Conservation (phyloP, 2,113 vertebrate species). For the Hemiscyllium ocellatum region DNA sequence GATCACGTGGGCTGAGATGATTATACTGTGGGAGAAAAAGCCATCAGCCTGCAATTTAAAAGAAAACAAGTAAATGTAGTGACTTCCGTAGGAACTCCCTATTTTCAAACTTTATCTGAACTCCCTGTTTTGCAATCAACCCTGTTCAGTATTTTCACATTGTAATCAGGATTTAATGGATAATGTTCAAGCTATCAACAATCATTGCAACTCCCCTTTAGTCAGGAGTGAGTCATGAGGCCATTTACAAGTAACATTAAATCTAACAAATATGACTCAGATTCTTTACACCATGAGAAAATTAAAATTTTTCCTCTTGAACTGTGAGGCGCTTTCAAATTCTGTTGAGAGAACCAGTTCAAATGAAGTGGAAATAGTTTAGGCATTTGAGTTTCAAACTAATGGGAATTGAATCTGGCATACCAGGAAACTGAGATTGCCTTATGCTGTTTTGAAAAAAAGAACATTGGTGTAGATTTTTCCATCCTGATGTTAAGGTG, state of each 20-base stretch:
- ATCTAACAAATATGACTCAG: neutral
- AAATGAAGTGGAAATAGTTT: neutral
- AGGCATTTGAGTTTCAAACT: neutral
- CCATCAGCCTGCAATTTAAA: neutral
- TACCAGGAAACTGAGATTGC: neutral
- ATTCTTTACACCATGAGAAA: neutral
- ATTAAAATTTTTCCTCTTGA: neutral
- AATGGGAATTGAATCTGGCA: neutral
- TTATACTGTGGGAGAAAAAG: neutral
- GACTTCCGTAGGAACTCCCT: slow-evolving; percentile 28
- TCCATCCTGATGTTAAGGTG: neutral
- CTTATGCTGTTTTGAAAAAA: neutral
- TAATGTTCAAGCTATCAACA: neutral
- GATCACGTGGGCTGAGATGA: no score
- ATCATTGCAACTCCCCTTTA: neutral
- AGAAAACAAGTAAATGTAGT: neutral
- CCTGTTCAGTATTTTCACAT: neutral
- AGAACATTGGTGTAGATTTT: neutral
- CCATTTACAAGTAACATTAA: neutral
- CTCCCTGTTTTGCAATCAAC: neutral
- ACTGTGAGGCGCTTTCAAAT: neutral
- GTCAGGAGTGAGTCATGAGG: neutral
- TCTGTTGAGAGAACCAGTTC: neutral
- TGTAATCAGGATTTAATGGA: neutral
- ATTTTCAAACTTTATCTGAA: slow-evolving; percentile 27